Evolutionary conservation across 2,113 vertebrate species (phyloP).

Genomic region (Sminthopsis crassicaudata): DNA sequence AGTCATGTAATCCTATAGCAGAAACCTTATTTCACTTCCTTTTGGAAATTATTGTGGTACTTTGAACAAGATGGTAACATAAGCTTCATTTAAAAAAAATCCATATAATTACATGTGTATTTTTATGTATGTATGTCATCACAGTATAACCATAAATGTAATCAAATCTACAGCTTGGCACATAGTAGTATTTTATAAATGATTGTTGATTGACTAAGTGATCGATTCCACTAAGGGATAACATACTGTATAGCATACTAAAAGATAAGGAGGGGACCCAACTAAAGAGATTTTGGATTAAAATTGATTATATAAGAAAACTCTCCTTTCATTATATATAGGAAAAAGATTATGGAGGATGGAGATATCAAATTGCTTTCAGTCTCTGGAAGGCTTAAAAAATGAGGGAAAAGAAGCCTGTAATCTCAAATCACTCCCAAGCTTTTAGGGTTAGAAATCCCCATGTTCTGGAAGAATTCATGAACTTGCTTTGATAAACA

Average conservation of each 20-base stretch:
- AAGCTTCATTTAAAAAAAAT: not conserved
- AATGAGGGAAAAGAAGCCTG: slow-evolving; percentile 28
- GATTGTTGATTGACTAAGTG: not conserved
- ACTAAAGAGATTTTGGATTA: not conserved
- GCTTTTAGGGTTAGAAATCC: not conserved
- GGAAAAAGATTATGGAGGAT: rapidly evolving
- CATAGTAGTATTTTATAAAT: not conserved
- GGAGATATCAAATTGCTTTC: slow-evolving; percentile 21
- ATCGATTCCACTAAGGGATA: not conserved
- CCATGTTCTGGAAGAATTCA: slow-evolving; percentile 47
- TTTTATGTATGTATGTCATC: not conserved
- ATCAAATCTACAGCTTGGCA: not conserved
- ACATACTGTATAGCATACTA: not conserved
- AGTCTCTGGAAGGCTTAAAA: rapidly evolving
- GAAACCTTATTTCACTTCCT: not conserved
- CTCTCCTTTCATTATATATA: rapidly evolving
- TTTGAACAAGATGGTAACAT: not conserved
- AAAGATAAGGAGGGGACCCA: rapidly evolving
- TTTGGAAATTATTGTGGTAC: not conserved
- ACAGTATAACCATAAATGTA: not conserved
- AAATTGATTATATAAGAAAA: not conserved
- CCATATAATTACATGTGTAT: not conserved
- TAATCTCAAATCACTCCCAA: slow-evolving; percentile 47
- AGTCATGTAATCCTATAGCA: not conserved
- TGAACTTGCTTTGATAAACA: slow-evolving; percentile 14